Evolutionary conservation across 1,140 invertebrate genomes (phyloP).

Genomic region (Zaprionus ornatus): DNA sequence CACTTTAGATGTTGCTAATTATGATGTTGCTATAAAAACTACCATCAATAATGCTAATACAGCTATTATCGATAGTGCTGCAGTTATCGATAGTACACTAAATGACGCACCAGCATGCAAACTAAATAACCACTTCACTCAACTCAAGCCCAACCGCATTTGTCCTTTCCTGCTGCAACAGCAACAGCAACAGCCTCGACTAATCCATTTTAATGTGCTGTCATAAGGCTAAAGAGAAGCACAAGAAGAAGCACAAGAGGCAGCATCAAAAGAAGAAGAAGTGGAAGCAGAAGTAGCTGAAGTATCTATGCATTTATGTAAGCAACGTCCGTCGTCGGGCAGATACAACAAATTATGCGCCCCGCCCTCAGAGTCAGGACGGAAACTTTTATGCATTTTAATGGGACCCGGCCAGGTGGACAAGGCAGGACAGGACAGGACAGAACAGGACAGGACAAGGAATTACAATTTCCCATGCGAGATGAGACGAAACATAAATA

Average conservation of each 20-base stretch:
- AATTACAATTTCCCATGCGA: slow-evolving; percentile 61
- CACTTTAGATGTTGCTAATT: not conserved
- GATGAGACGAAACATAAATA: slow-evolving; percentile 24
- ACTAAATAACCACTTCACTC: not conserved
- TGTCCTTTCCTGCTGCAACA: not conserved
- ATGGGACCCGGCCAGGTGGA: slow-evolving; percentile 35
- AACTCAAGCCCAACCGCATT: not conserved
- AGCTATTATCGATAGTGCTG: not conserved
- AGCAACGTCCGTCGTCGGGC: slow-evolving; percentile 14
- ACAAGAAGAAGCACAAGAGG: not conserved
- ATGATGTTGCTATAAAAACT: not conserved
- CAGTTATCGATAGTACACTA: not conserved
- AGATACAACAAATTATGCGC: slow-evolving; percentile 51
- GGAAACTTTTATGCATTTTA: slow-evolving; percentile 46
- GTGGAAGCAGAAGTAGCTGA: not conserved
- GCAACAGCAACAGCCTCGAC: slow-evolving; percentile 1
- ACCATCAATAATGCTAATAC: not conserved
- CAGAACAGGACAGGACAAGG: slow-evolving; percentile 1
- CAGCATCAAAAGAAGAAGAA: not conserved
- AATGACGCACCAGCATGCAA: not conserved
- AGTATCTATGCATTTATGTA: slow-evolving; percentile 45
- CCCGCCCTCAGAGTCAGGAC: slow-evolving; percentile 17
- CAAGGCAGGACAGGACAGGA: not conserved
- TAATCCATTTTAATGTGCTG: slow-evolving; percentile 41
- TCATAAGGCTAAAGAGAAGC: slow-evolving; percentile 24